These are phyloP conservation scores for Lamellibrachia columna DNA, from an alignment of 2,888 invertebrate genomes.

Conservation along the genomic window DNA sequence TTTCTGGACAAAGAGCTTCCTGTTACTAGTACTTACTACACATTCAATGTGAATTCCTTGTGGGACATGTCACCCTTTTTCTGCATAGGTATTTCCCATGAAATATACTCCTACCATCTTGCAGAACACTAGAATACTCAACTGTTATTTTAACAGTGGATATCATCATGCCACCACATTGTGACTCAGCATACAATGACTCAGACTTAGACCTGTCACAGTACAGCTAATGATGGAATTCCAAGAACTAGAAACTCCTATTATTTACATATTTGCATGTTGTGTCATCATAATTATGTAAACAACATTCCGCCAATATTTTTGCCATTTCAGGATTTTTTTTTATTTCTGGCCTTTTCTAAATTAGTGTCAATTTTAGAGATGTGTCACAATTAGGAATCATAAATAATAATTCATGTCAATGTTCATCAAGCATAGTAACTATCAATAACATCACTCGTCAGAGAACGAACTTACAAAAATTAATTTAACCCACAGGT, in stretches of 20 bases:
- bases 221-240: not conserved
- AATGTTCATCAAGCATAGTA: not conserved
- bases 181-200: not conserved
- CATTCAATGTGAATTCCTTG: not conserved
- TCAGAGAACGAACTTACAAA: not conserved
- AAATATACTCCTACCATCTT: not conserved
- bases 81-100: not conserved
- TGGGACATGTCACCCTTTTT: not conserved
- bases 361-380: not conserved
- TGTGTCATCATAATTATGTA: not conserved
- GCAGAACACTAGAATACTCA: not conserved
- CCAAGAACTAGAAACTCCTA: not conserved
- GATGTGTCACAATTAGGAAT: not conserved
- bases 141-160: not conserved
- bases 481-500: not conserved
- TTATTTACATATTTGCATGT: not conserved
- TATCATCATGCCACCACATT: slow-evolving; percentile 1
- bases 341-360: not conserved
- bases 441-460: not conserved
- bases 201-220: not conserved
- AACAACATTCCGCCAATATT: not conserved
- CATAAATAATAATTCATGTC: not conserved
- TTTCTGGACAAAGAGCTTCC: not conserved
- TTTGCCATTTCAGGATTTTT: no score
- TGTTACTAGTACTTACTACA: not conserved